Evolutionary conservation across 2,888 invertebrate genomes (phyloP), one percentile per base, ranked within the genome.

Genomic region (Eustalomyia histrio): DNA sequence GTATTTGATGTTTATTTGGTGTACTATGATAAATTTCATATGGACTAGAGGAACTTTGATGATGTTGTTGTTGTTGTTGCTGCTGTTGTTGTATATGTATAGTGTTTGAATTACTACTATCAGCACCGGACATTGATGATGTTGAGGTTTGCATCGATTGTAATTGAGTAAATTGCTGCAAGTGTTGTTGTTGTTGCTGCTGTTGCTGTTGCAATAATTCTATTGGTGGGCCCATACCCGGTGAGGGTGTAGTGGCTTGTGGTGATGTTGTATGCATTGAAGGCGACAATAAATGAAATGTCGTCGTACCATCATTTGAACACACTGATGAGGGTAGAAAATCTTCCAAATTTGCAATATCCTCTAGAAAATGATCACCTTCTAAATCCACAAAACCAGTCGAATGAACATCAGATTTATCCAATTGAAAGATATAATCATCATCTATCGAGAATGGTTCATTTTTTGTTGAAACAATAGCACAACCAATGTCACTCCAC

Each of bases 371-470:
- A 43, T 94, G 95, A 84, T 97, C 96, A 83, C 96, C 96, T 86
- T 96, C 96, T 67, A 97, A 90, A 88, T 97, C 97, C 0, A 96
- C 96, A 72, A 97, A 92, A 82, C 96, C 96, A 0, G 96, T 95
- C 4, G 95, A 87, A 90, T 96, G 94, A 85, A 97, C 95, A 91
- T 97, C 97, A 50, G 95, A 94, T 91, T 96, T 96, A 89, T 97
- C 97, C 71, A 96, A 95, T 92, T 96, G 94, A 89, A 97, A 96
- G 86, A 96, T 96, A 88, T 96, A 97, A 88, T 96, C 96, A 88
- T 97, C 97, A 87, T 97, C 96, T 93, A 96, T 94, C 89, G 94
- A 94, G 86, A 95, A 94, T 12, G 94, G 92, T 85, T 94, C 94
- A 64, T 89, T 84, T 86, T 91, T 91, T 69, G 90, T 89, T 55